Conservation (phyloP, 2,888 invertebrate species). For the Erpobdella octoculata region DNA sequence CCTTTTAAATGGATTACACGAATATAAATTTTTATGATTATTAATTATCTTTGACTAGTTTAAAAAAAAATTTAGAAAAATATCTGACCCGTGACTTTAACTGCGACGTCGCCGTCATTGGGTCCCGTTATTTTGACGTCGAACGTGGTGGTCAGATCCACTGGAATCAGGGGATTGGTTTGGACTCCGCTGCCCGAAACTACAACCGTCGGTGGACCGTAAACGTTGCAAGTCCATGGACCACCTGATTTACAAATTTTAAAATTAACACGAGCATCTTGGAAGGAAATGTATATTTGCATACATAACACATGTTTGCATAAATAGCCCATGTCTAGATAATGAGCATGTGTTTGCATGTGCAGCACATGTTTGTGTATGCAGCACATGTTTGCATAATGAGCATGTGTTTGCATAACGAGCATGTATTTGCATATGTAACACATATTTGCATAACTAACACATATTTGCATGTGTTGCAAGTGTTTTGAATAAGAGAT, state of each 20-base stretch:
- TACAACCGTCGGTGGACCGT: constrained; percentile 8
- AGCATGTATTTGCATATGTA: no score
- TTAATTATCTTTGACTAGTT: not conserved
- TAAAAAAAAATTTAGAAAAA: not conserved
- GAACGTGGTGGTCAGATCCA: constrained; percentile 11
- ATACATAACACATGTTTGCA: not conserved
- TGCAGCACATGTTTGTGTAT: no score
- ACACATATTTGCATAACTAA: no score
- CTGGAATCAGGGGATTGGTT: not conserved
- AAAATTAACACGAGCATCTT: no score
- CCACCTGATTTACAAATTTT: constrained; percentile 20
- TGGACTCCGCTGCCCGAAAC: constrained; percentile 17
- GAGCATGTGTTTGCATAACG: no score
- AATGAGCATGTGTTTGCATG: no score
- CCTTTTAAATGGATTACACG: not conserved
- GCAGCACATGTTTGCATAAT: no score
- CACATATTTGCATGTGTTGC: no score
- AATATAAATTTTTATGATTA: not conserved
- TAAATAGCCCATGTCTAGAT: no score
- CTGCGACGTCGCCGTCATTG: not conserved
- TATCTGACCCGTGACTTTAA: constrained; percentile 7
- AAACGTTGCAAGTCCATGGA: constrained; percentile 25
- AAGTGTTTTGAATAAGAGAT: no score
- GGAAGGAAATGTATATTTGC: no score
- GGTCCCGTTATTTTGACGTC: constrained; percentile 13